Evolutionary conservation across 2,888 invertebrate species (phyloP).

Genomic region (Cantharis lateralis): DNA sequence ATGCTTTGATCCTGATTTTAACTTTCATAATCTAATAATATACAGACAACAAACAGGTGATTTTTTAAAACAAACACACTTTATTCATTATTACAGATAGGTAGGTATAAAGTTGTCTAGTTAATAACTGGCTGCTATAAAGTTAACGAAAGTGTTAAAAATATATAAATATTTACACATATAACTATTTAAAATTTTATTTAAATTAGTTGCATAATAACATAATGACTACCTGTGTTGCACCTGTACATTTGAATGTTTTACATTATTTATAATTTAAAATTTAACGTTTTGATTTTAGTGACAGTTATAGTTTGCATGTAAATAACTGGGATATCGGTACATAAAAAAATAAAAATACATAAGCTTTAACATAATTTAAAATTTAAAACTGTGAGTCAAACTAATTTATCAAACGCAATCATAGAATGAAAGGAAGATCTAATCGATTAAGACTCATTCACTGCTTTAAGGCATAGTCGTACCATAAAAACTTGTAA

Average conservation of each 20-base stretch:
- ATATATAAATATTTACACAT: constrained; percentile 3
- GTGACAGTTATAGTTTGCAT: not conserved
- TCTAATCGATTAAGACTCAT: constrained; percentile 1
- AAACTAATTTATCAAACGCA: not conserved
- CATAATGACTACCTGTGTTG: not conserved
- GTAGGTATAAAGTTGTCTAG: not conserved
- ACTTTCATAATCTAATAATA: not conserved
- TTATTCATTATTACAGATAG: not conserved
- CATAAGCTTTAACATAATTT: not conserved
- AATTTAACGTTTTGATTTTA: not conserved
- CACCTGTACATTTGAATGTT: not conserved
- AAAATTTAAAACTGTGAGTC: not conserved
- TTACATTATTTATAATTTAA: not conserved
- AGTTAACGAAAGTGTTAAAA: not conserved
- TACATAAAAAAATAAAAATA: not conserved
- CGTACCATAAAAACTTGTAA: constrained; percentile 24
- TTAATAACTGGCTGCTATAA: not conserved
- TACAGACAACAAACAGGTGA: not conserved
- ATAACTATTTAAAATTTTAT: not conserved
- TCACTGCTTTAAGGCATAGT: not conserved
- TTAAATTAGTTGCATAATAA: not conserved
- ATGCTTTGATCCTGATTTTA: not conserved
- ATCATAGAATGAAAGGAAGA: not conserved
- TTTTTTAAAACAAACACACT: not conserved
- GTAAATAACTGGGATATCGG: not conserved